A percentile compares a stretch with the other conserved stretches of the same genome.
Evolutionary conservation across 92 coral and sea anemone species (phyloP).

Genomic region (Epizoanthus fatuus): DNA sequence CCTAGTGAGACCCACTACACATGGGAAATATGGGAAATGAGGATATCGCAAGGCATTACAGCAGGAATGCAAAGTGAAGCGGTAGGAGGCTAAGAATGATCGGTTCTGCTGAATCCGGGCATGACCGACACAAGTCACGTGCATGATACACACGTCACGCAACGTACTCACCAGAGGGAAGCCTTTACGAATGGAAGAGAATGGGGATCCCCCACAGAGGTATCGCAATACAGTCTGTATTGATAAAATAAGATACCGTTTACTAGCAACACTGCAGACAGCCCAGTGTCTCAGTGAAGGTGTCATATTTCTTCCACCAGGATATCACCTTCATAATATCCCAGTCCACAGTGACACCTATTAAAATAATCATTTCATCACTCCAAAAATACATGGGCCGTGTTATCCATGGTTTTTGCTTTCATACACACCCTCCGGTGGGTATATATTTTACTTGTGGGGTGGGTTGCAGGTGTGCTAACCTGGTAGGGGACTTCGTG

Average conservation of each 20-base stretch:
- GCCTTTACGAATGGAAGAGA: constrained; percentile 42
- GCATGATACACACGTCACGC: background rate
- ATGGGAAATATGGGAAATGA: too few species aligned
- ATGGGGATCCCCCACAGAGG: constrained; percentile 33
- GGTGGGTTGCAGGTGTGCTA: too few species aligned
- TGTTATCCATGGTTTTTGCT: background rate
- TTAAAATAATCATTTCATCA: background rate
- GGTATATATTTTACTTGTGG: too few species aligned
- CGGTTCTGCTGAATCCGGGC: constrained; percentile 5
- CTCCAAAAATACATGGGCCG: background rate
- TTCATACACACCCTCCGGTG: too few species aligned
- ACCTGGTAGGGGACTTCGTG: too few species aligned
- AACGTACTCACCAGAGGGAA: constrained; percentile 43
- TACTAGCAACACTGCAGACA: background rate
- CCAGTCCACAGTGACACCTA: background rate
- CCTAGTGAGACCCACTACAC: too few species aligned
- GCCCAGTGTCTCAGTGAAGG: background rate
- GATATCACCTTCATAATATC: too few species aligned
- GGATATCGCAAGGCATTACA: too few species aligned
- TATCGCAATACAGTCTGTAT: constrained; percentile 27
- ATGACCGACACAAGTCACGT: constrained; percentile 6
- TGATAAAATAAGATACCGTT: constrained; percentile 27
- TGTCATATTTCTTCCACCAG: too few species aligned
- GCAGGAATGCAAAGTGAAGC: background rate
- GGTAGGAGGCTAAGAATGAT: too few species aligned